Evolutionary conservation across 2,113 vertebrate genomes (phyloP).

Genomic region (Typhlomys cinereus): DNA sequence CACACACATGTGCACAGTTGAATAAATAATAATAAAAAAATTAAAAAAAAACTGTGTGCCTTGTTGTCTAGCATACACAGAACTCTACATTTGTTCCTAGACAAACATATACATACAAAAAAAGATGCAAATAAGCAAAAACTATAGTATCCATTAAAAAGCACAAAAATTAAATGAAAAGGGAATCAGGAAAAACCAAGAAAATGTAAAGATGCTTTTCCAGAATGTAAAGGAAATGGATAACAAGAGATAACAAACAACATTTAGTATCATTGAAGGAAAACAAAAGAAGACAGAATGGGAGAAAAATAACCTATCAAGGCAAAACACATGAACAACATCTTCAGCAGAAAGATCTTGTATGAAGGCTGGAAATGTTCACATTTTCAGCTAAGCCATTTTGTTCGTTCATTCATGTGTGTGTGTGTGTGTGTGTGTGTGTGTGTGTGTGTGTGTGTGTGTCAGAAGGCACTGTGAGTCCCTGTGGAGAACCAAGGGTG

Average conservation of each 20-base stretch:
- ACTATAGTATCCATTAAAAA: conserved; percentile 41
- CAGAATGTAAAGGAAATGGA: not conserved
- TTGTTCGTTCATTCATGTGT: not conserved
- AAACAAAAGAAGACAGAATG: conserved; percentile 30
- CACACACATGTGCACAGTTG: too few species aligned
- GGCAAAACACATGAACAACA: conserved; percentile 1
- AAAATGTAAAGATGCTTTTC: not conserved
- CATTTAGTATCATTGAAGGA: not conserved
- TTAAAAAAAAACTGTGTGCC: too few species aligned
- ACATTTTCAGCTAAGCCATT: conserved; percentile 47
- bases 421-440: too few species aligned
- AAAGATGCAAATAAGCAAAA: not conserved
- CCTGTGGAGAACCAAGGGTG: too few species aligned
- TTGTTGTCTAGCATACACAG: too few species aligned
- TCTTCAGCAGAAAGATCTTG: conserved; percentile 19
- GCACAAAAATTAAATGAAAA: not conserved
- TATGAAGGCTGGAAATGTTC: not conserved
- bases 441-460: too few species aligned
- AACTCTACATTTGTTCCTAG: too few species aligned
- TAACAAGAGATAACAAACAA: conserved; percentile 6
- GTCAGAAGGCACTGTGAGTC: too few species aligned
- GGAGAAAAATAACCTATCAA: not conserved
- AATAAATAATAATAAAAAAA: too few species aligned
- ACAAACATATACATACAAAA: too few species aligned
- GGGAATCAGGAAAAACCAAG: not conserved